phyloP scores from a whole-genome alignment of 2,888 invertebrate genomes.

The Griposia aprilina region DNA sequence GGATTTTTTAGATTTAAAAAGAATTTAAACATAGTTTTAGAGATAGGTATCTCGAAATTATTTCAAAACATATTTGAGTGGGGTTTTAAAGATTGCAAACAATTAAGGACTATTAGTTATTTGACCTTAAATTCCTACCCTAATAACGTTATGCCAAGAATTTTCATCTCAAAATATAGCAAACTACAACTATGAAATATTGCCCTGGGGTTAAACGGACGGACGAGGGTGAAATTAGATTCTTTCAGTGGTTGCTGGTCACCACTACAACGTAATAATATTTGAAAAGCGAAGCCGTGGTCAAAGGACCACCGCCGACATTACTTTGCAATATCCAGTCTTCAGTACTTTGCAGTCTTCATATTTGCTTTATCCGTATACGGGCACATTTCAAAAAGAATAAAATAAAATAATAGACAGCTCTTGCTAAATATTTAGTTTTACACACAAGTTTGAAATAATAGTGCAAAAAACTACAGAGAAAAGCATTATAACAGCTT shows the following conservation, averaged over 20 bases:
- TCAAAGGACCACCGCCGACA: constrained; percentile 19
- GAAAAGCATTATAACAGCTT: background rate
- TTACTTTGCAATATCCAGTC: constrained; percentile 22
- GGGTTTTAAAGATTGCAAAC: constrained; percentile 16
- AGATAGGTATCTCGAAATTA: background rate
- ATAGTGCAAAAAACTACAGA: background rate
- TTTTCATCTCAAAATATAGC: constrained; percentile 47
- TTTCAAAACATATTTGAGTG: constrained; percentile 1
- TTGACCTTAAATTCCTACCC: constrained; percentile 27
- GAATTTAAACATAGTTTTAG: background rate
- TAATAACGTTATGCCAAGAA: constrained; percentile 42
- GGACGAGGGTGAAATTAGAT: constrained; percentile 32
- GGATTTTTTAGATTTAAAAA: background rate
- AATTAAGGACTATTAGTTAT: constrained; percentile 17
- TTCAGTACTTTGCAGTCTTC: constrained; percentile 1
- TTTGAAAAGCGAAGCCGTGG: constrained; percentile 27
- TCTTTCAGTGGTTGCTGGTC: constrained; percentile 31
- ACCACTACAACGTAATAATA: constrained; percentile 41
- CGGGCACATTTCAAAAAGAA: background rate
- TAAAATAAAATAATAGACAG: background rate
- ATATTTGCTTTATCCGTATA: background rate
- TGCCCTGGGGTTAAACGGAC: constrained; percentile 33
- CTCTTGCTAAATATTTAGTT: background rate
- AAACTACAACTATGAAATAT: constrained; percentile 40
- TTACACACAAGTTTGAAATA: background rate